phyloP scores from a whole-genome alignment of 2,888 invertebrate genomes.

The Cerastoderma edule region DNA sequence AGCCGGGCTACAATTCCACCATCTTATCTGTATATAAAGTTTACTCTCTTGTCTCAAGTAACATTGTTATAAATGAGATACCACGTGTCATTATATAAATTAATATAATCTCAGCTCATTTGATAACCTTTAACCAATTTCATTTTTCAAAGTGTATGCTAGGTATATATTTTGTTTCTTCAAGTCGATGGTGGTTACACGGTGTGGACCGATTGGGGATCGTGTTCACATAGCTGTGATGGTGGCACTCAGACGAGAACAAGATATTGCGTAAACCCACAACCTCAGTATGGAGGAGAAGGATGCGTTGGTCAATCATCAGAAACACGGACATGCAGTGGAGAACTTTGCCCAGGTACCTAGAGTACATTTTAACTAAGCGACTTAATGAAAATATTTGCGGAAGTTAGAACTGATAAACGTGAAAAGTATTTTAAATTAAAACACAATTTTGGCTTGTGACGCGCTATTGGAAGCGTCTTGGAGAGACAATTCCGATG shows the following conservation, averaged over 20 bases:
- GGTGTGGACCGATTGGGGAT: slow-evolving; percentile 27
- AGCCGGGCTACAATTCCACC: not conserved
- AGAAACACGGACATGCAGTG: slow-evolving; percentile 13
- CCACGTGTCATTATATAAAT: no score
- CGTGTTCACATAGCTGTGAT: slow-evolving; percentile 24
- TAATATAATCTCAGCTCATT: not conserved
- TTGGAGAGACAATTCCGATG: no score
- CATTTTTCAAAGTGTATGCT: not conserved
- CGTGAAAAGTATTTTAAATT: no score
- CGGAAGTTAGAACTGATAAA: no score
- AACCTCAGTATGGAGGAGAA: slow-evolving; percentile 32
- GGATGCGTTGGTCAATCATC: slow-evolving; percentile 18
- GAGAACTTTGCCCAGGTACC: slow-evolving; percentile 20
- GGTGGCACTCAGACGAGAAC: slow-evolving; percentile 13
- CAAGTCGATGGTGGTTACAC: slow-evolving; percentile 35
- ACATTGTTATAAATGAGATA: not conserved
- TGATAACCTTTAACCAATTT: no score
- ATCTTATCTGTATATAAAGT: not conserved
- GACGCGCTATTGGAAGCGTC: no score
- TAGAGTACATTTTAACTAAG: no score
- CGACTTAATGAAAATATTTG: no score
- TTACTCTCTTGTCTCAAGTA: not conserved
- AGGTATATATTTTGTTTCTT: not conserved
- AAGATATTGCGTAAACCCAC: slow-evolving; percentile 34
- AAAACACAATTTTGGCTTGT: no score